phyloP scores from a whole-genome alignment of 2,888 invertebrate genomes.

The Acanthosepion lycidas region DNA sequence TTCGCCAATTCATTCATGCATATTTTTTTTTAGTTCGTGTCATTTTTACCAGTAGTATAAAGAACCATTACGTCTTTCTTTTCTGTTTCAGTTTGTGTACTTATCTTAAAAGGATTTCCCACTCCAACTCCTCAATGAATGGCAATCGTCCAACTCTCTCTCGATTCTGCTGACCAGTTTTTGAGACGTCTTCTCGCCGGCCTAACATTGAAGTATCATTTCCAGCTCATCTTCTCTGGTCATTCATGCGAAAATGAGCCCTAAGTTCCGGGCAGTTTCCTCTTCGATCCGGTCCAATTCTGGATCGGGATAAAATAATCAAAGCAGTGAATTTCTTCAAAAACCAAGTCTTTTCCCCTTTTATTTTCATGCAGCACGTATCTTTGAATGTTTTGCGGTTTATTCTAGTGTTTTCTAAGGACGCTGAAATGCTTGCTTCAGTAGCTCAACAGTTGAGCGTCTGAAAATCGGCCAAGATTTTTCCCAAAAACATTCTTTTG shows the following conservation, averaged over 20 bases:
- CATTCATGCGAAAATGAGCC: neutral
- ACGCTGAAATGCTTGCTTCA: neutral
- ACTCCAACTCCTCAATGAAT: neutral
- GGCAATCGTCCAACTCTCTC: neutral
- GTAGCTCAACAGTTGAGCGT: neutral
- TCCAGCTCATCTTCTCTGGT: neutral
- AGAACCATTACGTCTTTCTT: neutral
- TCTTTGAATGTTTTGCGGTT: constrained; percentile 3
- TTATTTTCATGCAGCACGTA: neutral
- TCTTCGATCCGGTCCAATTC: neutral
- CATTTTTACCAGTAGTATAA: neutral
- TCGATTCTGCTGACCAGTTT: constrained; percentile 6
- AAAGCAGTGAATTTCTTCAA: neutral
- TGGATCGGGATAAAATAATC: constrained; percentile 14
- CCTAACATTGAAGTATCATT: neutral
- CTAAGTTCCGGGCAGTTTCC: neutral
- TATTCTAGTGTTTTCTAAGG: neutral
- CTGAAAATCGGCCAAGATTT: neutral
- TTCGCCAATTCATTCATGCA: neutral
- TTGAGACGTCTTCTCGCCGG: neutral
- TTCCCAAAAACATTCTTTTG: neutral
- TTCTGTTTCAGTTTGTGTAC: neutral
- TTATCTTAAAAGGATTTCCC: neutral
- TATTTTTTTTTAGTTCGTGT: neutral
- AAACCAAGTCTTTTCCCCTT: neutral